Percentiles rank a stretch among this genome's conserved stretches.
Conservation (phyloP, 2,888 invertebrate genomes). For the Lochmaea crataegi region DNA sequence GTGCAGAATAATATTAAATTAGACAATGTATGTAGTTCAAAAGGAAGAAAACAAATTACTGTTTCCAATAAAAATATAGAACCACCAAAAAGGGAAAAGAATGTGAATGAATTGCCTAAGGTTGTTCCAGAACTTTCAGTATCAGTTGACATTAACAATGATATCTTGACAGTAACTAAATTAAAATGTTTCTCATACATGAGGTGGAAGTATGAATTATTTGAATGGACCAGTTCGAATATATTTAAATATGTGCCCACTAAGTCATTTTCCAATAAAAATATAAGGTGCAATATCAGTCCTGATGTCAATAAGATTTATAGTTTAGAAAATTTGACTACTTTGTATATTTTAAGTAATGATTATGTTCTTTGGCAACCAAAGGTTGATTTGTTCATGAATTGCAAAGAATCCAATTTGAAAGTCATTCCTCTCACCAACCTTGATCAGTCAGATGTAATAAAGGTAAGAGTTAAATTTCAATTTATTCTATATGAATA, state of each 20-base stretch:
- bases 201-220: conserved; percentile 39
- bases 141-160: not conserved
- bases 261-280: conserved; percentile 14
- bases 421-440: conserved; percentile 33
- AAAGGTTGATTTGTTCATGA: conserved; percentile 31
- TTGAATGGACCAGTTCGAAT: conserved; percentile 10
- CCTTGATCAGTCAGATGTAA: conserved; percentile 23
- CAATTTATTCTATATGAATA: not conserved
- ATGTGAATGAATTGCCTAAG: conserved; percentile 13
- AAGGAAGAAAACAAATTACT: conserved; percentile 26
- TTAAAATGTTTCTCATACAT: conserved; percentile 18
- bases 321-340: conserved; percentile 24
- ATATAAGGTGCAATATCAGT: conserved; percentile 10
- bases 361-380: conserved; percentile 44
- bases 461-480: conserved; percentile 32
- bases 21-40: conserved; percentile 24
- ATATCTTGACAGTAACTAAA: conserved; percentile 1
- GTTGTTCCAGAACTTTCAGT: conserved; percentile 7
- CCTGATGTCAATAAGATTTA: conserved; percentile 20
- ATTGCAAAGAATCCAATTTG: conserved; percentile 34
- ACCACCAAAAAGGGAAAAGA: conserved; percentile 15
- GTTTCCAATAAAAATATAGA: conserved; percentile 20
- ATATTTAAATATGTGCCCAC: not conserved
- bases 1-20: conserved; percentile 36
- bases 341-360: conserved; percentile 39